These are phyloP conservation scores for Uropetala carovei DNA, from an alignment of 2,888 invertebrate species.

Conservation along the genomic window DNA sequence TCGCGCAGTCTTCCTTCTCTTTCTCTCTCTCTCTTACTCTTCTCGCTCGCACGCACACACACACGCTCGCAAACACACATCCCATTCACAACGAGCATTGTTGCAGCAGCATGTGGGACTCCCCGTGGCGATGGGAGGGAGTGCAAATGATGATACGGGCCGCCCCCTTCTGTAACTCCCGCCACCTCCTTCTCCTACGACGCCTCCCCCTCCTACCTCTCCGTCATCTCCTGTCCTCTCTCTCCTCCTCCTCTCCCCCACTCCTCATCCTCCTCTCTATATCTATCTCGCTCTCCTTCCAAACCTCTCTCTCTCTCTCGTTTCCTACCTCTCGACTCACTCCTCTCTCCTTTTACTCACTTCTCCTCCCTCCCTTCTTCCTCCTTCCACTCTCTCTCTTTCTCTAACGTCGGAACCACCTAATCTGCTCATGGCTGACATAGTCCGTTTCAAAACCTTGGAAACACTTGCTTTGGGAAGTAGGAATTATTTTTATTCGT, in stretches of 20 bases:
- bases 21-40: not conserved
- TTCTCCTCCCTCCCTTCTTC: not conserved
- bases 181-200: not conserved
- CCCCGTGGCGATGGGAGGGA: not conserved
- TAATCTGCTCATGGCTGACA: slow-evolving; percentile 56
- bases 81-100: slow-evolving; percentile 27
- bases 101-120: not conserved
- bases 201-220: not conserved
- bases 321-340: not conserved
- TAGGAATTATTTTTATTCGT: slow-evolving; percentile 10
- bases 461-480: slow-evolving; percentile 35
- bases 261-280: not conserved
- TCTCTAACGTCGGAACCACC: not conserved
- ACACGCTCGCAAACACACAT: not conserved
- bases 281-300: not conserved
- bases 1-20: not conserved
- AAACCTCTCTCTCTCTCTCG: not conserved
- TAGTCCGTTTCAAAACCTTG: slow-evolving; percentile 54
- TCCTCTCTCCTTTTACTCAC: too few species aligned
- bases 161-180: slow-evolving; percentile 21
- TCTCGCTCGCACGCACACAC: not conserved
- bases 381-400: too few species aligned
- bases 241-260: not conserved
- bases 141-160: slow-evolving; percentile 58
- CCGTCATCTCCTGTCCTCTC: too few species aligned